These are phyloP conservation scores for Promerops cafer DNA, from an alignment of 2,113 vertebrate species.

Conservation along the genomic window DNA sequence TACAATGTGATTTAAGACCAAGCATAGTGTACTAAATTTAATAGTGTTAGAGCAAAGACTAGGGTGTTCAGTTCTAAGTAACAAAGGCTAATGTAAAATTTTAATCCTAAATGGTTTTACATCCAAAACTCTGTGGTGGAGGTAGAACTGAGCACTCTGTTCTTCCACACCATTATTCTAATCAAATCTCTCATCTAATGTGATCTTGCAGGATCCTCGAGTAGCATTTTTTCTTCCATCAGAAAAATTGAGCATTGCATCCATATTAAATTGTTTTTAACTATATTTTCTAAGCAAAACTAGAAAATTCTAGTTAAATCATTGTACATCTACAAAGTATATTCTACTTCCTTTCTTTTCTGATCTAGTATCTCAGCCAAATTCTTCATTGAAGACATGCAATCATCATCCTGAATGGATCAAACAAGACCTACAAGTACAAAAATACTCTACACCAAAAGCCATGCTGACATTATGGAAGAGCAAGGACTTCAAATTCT, in stretches of 20 bases:
- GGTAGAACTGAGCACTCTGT: background rate
- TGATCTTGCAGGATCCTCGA: background rate
- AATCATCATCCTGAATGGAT: background rate
- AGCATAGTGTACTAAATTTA: background rate
- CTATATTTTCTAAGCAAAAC: background rate
- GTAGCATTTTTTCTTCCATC: background rate
- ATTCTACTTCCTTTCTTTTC: background rate
- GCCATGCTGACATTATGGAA: background rate
- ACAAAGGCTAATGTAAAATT: background rate
- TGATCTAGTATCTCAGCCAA: background rate
- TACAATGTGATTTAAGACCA: background rate
- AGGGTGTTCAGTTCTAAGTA: background rate
- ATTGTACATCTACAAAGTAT: background rate
- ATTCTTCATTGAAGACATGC: background rate
- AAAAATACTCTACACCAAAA: background rate
- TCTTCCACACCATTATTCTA: background rate
- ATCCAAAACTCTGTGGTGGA: background rate
- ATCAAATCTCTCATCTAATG: background rate
- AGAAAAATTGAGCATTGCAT: background rate
- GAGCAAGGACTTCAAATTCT: background rate
- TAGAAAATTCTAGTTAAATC: background rate
- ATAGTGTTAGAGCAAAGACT: background rate
- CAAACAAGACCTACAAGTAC: background rate
- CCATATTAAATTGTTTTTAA: background rate
- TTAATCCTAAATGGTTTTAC: background rate